These are phyloP conservation scores for Diploscapter pachys DNA, from an alignment of 1,140 invertebrate genomes.

Conservation along the genomic window DNA sequence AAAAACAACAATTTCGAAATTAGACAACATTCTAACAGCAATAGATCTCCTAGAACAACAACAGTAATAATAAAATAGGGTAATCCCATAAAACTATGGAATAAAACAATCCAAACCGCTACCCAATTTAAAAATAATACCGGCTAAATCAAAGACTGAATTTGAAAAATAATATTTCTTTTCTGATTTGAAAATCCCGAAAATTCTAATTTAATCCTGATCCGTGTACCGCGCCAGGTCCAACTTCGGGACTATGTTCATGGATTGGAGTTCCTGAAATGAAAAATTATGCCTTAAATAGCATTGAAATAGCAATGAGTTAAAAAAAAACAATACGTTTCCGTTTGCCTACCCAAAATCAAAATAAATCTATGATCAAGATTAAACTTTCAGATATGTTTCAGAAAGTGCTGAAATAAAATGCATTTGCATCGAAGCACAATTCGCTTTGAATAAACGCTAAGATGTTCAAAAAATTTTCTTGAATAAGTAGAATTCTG, in stretches of 20 bases:
- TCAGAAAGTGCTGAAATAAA: background rate
- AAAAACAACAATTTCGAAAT: conserved; percentile 27
- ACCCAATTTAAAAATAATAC: too few relatives aligned
- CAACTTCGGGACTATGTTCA: conserved; percentile 85
- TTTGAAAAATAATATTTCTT: too few relatives aligned
- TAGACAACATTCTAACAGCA: conserved; percentile 24
- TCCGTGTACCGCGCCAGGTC: conserved; percentile 47
- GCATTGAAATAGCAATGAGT: background rate
- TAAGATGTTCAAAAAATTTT: too few relatives aligned
- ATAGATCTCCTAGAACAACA: too few relatives aligned
- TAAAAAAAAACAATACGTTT: background rate
- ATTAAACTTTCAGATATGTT: background rate
- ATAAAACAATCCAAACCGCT: too few relatives aligned
- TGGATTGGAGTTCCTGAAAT: conserved; percentile 90
- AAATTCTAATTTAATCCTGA: background rate
- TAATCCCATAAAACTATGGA: too few relatives aligned
- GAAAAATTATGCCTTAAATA: background rate
- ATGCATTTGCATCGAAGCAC: background rate
- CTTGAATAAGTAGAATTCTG: background rate
- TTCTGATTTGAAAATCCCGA: too few relatives aligned
- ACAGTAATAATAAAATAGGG: too few relatives aligned
- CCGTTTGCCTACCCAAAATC: background rate
- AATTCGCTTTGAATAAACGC: background rate
- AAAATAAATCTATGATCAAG: too few relatives aligned
- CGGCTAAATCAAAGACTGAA: too few relatives aligned